Base-by-base conservation (phyloP, 2,888 invertebrate species). In the Bhutanitis thaidina region DNA sequence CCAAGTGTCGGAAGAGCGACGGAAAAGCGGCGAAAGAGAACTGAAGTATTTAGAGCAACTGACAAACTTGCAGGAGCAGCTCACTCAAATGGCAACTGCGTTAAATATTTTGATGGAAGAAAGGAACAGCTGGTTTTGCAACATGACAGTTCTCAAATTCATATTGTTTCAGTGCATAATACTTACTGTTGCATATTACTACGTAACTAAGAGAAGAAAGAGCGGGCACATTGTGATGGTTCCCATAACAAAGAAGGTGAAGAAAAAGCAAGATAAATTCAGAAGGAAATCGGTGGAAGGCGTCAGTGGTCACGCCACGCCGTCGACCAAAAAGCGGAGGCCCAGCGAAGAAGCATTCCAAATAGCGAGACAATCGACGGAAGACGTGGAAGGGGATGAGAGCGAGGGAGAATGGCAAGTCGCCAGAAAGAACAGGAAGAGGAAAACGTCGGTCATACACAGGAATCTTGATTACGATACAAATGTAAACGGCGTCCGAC, bases 1-100 rank as follows among this genome's bases (percentile, higher is more conserved):
- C 16, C 92, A 93, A 43, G 91, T 95, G 87, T 91, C 91, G 52
- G 95, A 95, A 59, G 94, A 95, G 66, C 91, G 93, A 44, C 90
- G 91, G 41, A 92, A 91, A 59, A 92, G 92, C 57, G 92, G 92
- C 60, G 94, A 94, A 60, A 86, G 95, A n/a, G 97, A 97, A 74
- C 92, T 92, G 55, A 93, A 93, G 61, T 94, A 95, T 67, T 90
- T 94, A 45, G 96, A 97, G 55, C 96, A 97, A 64, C 93, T 95
- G 84, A 77, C 92, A 49, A 82, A 88, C 56, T 77, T 94, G 14
- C 91, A 93, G 50, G 92, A 93, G 44, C 93, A 94, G 67, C 80
- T 96, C 27, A 83, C 90, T 0, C 90, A 90, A 29, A 83, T 96
- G 49, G 91, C 93, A 0, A 73, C 87, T 9, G 90, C 92, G 0